phyloP scores from a whole-genome alignment of 2,797 vertebrate genomes.

The Girardinus metallicus region DNA sequence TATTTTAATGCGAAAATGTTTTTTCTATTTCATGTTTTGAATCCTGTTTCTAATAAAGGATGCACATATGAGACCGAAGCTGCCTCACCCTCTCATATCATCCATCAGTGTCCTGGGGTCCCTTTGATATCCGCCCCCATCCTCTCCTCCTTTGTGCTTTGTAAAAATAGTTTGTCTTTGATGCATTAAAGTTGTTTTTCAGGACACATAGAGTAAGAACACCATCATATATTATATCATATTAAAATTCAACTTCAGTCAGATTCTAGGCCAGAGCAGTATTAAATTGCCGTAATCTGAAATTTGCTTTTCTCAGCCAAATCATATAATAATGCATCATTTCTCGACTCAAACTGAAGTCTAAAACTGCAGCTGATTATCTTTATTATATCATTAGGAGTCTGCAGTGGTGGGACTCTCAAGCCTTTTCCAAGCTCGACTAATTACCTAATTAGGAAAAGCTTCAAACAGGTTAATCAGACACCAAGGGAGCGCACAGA shows the following conservation, averaged over 20 bases:
- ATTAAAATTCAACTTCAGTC: conserved; percentile 17
- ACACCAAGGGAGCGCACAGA: conserved; percentile 53
- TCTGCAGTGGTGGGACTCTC: conserved; percentile 31
- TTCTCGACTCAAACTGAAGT: conserved; percentile 11
- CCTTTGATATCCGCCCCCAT: not conserved
- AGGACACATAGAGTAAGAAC: conserved; percentile 13
- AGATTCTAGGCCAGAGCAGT: conserved; percentile 19
- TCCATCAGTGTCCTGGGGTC: not conserved
- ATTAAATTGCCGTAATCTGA: conserved; percentile 17
- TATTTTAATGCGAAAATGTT: not conserved
- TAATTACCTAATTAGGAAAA: conserved; percentile 59
- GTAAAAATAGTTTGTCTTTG: not conserved
- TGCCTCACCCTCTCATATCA: not conserved
- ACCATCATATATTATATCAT: conserved; percentile 17
- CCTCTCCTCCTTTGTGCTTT: not conserved
- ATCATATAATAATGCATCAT: conserved; percentile 50
- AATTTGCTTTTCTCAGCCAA: conserved; percentile 33
- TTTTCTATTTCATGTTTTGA: not conserved
- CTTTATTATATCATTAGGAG: conserved; percentile 50
- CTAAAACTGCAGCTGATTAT: conserved; percentile 20
- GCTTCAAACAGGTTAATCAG: conserved; percentile 63
- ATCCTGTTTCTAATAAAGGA: not conserved
- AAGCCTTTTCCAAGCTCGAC: conserved; percentile 43
- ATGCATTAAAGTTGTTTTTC: conserved; percentile 10
- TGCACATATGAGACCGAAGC: not conserved